Evolutionary conservation across 2,113 vertebrate genomes (phyloP), one percentile per base, ranked within the genome.

Genomic region (Anas platyrhynchos): DNA sequence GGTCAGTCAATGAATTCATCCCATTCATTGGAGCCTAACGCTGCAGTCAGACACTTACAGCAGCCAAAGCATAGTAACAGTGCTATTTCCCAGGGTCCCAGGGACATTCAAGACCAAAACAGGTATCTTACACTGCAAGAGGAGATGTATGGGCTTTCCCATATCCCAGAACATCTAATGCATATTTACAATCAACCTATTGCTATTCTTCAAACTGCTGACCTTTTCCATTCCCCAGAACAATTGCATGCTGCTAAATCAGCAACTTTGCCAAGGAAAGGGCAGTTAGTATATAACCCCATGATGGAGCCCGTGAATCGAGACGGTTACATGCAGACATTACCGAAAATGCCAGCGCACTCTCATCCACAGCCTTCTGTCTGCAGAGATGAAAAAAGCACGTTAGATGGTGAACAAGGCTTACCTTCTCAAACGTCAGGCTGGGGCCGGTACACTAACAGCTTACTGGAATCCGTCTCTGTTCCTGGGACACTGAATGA

Each of bases 401-500:
- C 92, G 1, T 96, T 98, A n/a, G 98, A 98, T 86, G 97, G 97
- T 3, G 98, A 98, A 31, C 98, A 98, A 62, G 97, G 98, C 58
- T 76, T 98, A n/a, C 97, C 98, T 26, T 97, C 98, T 46, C 98
- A 98, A 69, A 80, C 98, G 0, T 92, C 97, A 3, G 97, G 95
- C 41, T 99, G 99, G 99, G 96, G 98, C 38, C 98, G 98, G 25
- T 99, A 99, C 63, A 97, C 97, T 63, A 99, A 93, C 41, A 99
- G 98, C 93, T 97, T 99, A 32, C 97, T 99, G 7, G 99, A 99
- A 78, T 99, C 99, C 0, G 98, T 99, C 56, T 99, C 99, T 23
- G 99, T 99, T 84, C 99, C 99, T 2, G 99, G 99, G 26, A 99
- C 99, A 0, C 79, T 99, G 29, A 99, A 99, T 2, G 99, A 99